Evolutionary conservation across 2,888 invertebrate genomes (phyloP), one percentile per base, ranked within the genome.

Genomic region (Heliothis peltigera): DNA sequence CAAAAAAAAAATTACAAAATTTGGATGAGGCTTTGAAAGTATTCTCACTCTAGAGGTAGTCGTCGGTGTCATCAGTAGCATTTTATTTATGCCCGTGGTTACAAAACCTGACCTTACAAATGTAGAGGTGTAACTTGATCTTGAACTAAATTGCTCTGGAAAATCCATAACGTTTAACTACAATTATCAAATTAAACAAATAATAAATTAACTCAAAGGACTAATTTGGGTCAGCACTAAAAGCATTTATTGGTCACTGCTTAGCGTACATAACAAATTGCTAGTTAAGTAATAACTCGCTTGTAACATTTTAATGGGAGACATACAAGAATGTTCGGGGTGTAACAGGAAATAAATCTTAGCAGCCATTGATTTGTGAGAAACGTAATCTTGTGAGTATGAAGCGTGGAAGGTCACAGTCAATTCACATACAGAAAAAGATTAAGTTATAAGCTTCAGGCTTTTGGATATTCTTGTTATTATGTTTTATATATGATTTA

Each of bases 321-420:
- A 64, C 39, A 44, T 48, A 32, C 19, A 53, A 56, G 44, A 54
- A 64, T 56, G 43, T 63, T 60, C 58, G 59, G 51, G 60, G 67
- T 71, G 60, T 66, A 69, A 59, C 70, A 78, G 84, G 80, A 84
- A 80, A 77, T 80, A 80, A 71, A 76, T 79, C 64, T 69, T 56
- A 35, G 65, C 58, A 51, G 63, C 53, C 63, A 73, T 73, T 73
- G 64, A 70, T 75, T 75, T 70, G 70, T 78, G 75, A 59, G 77
- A 72, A 80, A 81, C 58, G 69, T 58, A 67, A 72, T 75, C 75
- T 74, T 77, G 32, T 44, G 55, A 70, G 59, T 46, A 75, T 65
- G 67, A 77, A 79, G 79, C 60, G 81, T 79, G 79, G 70, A 84
- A 84, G 83, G 84, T 77, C 77, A 66, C 15, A 44, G 28, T 60